Evolutionary conservation across 2,888 invertebrate species (phyloP).

Genomic region (Polyploca ridens): DNA sequence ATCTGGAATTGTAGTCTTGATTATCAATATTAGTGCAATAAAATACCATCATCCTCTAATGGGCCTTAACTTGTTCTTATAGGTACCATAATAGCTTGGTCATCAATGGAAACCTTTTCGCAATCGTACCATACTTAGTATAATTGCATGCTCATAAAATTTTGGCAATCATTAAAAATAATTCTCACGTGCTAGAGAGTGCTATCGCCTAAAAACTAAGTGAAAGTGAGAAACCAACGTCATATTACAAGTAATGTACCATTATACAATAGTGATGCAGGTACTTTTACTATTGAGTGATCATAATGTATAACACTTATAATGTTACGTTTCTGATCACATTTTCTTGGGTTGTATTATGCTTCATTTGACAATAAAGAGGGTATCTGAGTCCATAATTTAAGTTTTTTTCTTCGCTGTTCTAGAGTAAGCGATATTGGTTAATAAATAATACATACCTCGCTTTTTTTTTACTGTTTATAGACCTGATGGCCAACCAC

Average conservation of each 20-base stretch:
- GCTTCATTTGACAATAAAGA: no score
- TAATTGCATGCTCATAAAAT: background rate
- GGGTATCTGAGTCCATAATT: background rate
- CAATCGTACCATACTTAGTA: background rate
- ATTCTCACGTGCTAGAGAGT: constrained; percentile 4
- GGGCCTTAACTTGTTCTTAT: background rate
- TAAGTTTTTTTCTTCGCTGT: no score
- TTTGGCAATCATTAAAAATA: background rate
- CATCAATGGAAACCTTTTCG: background rate
- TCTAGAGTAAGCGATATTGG: no score
- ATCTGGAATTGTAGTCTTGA: no score
- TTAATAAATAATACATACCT: no score
- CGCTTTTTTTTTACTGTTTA: no score
- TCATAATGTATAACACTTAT: background rate
- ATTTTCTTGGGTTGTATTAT: no score
- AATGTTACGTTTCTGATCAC: no score
- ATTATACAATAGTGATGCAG: constrained; percentile 3
- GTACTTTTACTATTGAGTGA: background rate
- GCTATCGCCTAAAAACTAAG: background rate
- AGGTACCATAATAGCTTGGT: background rate
- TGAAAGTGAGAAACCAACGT: constrained; percentile 1
- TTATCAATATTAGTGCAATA: no score
- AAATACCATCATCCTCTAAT: no score
- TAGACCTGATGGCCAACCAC: no score
- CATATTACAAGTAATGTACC: constrained; percentile 5